A percentile compares a stretch with the other conserved stretches of the same genome.
phyloP scores from a whole-genome alignment of 2,113 vertebrate species.

The Lynx canadensis region DNA sequence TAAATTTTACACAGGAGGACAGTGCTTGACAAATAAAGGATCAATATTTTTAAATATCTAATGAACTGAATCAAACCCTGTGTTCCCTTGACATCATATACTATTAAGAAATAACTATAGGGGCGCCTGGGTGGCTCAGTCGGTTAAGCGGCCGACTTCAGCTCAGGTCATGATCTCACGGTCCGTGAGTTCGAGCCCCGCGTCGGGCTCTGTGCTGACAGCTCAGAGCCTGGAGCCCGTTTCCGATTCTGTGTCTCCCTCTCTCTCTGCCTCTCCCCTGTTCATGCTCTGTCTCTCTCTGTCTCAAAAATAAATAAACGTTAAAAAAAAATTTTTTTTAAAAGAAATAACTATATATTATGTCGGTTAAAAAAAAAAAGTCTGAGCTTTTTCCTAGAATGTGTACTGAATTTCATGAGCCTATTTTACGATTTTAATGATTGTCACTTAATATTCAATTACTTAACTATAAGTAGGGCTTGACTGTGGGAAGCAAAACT shows the following conservation, averaged over 20 bases:
- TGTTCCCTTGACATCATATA: neutral
- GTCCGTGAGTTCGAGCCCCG: too few relatives aligned
- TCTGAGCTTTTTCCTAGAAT: neutral
- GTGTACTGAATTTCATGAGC: conserved; percentile 8
- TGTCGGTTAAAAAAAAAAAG: neutral
- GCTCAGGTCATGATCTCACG: too few relatives aligned
- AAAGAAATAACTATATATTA: neutral
- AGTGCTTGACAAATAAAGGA: neutral
- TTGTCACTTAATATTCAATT: conserved; percentile 11
- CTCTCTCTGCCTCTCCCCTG: too few relatives aligned
- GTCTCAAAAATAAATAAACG: neutral
- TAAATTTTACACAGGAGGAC: neutral
- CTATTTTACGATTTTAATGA: conserved; percentile 31
- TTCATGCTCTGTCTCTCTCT: too few relatives aligned
- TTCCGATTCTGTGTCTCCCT: too few relatives aligned
- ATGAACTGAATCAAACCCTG: neutral
- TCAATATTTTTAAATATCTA: conserved; percentile 34
- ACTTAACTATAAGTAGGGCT: conserved; percentile 22
- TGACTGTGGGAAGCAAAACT: conserved; percentile 25
- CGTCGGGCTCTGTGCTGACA: too few relatives aligned
- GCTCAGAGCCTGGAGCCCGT: too few relatives aligned
- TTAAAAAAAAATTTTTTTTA: neutral
- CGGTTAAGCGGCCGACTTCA: too few relatives aligned
- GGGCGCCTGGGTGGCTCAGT: too few relatives aligned
- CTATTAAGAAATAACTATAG: neutral